Evolutionary conservation across 2,888 invertebrate species (phyloP).

Genomic region (Heliconius ethilla): DNA sequence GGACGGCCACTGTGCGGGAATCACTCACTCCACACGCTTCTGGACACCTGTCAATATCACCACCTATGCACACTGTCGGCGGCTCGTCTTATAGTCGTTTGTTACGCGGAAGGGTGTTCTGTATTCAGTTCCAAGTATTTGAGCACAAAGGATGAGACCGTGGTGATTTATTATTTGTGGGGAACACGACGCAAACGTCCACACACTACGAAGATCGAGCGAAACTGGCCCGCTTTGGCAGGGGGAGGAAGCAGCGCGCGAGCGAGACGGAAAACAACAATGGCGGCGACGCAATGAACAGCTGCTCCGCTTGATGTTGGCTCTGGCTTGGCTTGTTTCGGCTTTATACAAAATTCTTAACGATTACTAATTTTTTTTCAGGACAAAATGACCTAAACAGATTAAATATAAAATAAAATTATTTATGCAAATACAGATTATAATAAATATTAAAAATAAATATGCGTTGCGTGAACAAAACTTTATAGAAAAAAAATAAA

Average conservation of each 20-base stretch:
- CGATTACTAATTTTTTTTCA: constrained; percentile 14
- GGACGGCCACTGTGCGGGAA: constrained; percentile 72
- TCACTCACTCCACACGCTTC: constrained; percentile 69
- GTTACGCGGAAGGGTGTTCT: constrained; percentile 34
- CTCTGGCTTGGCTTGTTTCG: constrained; percentile 45
- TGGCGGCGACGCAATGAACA: constrained; percentile 74
- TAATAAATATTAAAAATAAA: neutral
- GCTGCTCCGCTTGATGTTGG: constrained; percentile 61
- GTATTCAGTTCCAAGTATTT: constrained; percentile 55
- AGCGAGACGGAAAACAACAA: constrained; percentile 67
- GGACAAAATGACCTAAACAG: neutral
- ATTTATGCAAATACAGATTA: constrained; percentile 19
- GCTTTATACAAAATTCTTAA: constrained; percentile 28
- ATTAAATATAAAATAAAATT: constrained; percentile 13
- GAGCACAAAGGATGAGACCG: constrained; percentile 78
- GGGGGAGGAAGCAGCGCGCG: constrained; percentile 54
- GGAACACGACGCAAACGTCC: constrained; percentile 58
- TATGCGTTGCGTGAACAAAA: neutral
- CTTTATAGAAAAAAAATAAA: neutral
- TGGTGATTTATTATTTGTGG: constrained; percentile 55
- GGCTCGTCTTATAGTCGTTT: constrained; percentile 40
- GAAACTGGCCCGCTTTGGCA: constrained; percentile 66
- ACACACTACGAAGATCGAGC: constrained; percentile 72
- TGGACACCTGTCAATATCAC: constrained; percentile 64
- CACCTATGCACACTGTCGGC: constrained; percentile 51